These are phyloP conservation scores for Heliconius melpomene DNA, from an alignment of 1,140 invertebrate genomes.

Conservation along the genomic window DNA sequence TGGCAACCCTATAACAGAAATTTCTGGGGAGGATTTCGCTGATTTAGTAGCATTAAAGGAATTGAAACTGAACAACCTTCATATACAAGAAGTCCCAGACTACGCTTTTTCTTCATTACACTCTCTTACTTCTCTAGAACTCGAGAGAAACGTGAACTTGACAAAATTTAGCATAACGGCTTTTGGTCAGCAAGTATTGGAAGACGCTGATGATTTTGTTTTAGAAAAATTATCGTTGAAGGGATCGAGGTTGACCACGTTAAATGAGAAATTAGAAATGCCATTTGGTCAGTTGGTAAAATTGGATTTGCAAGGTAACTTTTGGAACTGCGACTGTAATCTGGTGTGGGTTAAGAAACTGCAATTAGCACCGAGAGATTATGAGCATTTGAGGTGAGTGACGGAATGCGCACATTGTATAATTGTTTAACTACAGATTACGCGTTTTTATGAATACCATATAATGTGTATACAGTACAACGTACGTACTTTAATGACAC, in stretches of 20 bases:
- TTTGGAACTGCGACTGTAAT: conserved; percentile 74
- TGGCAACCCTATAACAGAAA: conserved; percentile 64
- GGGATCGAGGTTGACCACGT: conserved; percentile 61
- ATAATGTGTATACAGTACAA: neutral
- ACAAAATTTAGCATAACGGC: conserved; percentile 59
- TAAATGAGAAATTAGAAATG: conserved; percentile 55
- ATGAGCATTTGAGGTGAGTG: conserved; percentile 69
- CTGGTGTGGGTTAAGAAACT: conserved; percentile 68
- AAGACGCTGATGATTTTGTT: conserved; percentile 65
- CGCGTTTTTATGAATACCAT: neutral
- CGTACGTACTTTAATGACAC: too few relatives aligned
- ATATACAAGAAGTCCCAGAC: conserved; percentile 62
- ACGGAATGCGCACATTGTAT: neutral
- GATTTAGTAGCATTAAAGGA: conserved; percentile 63
- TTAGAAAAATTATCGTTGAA: conserved; percentile 65
- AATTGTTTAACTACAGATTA: neutral
- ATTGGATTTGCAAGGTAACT: conserved; percentile 73
- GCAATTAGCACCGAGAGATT: conserved; percentile 59
- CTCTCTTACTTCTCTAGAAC: conserved; percentile 56
- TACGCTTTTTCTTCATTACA: conserved; percentile 62
- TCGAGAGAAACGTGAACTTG: conserved; percentile 71
- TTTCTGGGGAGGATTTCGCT: conserved; percentile 63
- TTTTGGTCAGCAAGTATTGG: conserved; percentile 66
- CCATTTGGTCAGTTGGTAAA: conserved; percentile 61
- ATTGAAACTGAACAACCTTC: conserved; percentile 70